These are phyloP conservation scores for Dolomedes plantarius DNA, from an alignment of 2,888 invertebrate species.

Conservation along the genomic window DNA sequence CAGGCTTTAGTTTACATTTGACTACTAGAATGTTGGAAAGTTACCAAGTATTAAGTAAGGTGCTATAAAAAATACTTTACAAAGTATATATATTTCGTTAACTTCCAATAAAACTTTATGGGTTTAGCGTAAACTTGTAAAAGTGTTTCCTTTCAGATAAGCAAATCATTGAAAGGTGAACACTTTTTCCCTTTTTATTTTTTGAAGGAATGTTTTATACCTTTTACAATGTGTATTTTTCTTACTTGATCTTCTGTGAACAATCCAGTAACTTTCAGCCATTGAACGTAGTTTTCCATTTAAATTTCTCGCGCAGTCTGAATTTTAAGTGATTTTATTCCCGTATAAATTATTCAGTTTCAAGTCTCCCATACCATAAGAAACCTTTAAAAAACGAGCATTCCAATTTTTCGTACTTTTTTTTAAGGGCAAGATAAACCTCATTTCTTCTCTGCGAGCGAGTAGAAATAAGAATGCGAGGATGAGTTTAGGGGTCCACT, in stretches of 20 bases:
- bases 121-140: not conserved
- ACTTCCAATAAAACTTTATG: too few relatives aligned
- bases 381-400: not conserved
- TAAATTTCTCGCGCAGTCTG: conserved; percentile 26
- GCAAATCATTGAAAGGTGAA: conserved; percentile 29
- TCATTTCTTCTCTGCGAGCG: too few relatives aligned
- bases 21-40: too few relatives aligned
- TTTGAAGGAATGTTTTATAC: conserved; percentile 8
- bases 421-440: conserved; percentile 4
- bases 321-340: conserved; percentile 41
- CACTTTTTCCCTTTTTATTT: conserved; percentile 14
- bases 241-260: conserved; percentile 46
- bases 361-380: not conserved
- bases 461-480: too few relatives aligned
- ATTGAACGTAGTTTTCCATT: conserved; percentile 47
- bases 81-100: too few relatives aligned
- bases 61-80: too few relatives aligned
- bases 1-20: too few relatives aligned
- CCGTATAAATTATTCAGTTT: conserved; percentile 45
- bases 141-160: conserved; percentile 7
- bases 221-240: too few relatives aligned
- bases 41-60: too few relatives aligned
- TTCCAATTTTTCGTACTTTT: not conserved
- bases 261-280: conserved; percentile 25
- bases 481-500: too few relatives aligned